These are phyloP conservation scores for Idaea straminata DNA, from an alignment of 2,888 invertebrate genomes.

Conservation along the genomic window DNA sequence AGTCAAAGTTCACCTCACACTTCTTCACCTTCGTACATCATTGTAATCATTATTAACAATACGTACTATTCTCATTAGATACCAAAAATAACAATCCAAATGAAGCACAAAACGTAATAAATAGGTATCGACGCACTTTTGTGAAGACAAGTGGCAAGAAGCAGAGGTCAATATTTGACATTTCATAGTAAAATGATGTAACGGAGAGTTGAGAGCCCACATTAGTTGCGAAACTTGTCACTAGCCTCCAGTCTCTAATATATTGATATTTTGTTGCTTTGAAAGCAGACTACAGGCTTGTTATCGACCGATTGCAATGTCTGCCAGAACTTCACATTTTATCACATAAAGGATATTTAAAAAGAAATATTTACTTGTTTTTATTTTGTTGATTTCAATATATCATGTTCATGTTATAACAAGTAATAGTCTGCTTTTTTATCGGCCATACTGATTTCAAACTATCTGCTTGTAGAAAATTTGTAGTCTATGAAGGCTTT, in stretches of 20 bases:
- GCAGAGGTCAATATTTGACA: slow-evolving; percentile 75
- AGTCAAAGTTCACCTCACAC: neutral
- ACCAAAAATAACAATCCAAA: neutral
- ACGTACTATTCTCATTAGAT: neutral
- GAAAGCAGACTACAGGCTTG: neutral
- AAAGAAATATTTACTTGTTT: too few species aligned
- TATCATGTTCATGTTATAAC: too few species aligned
- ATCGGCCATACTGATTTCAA: neutral
- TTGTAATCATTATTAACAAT: neutral
- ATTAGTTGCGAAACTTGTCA: slow-evolving; percentile 61
- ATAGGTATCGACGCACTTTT: slow-evolving; percentile 7
- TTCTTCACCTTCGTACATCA: neutral
- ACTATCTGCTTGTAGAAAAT: neutral
- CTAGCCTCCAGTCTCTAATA: slow-evolving; percentile 33
- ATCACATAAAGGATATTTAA: too few species aligned
- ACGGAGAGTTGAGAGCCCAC: slow-evolving; percentile 32
- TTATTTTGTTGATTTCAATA: too few species aligned
- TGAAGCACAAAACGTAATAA: neutral
- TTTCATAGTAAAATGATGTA: slow-evolving; percentile 64
- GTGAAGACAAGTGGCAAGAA: slow-evolving; percentile 53
- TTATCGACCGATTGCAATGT: neutral
- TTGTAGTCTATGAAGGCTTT: neutral
- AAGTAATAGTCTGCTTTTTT: neutral
- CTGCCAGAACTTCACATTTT: too few species aligned
- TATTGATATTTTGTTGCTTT: slow-evolving; percentile 50